Base-by-base conservation (phyloP, 35 echinoderm and acorn worm genomes). In the Acanthaster planci region DNA sequence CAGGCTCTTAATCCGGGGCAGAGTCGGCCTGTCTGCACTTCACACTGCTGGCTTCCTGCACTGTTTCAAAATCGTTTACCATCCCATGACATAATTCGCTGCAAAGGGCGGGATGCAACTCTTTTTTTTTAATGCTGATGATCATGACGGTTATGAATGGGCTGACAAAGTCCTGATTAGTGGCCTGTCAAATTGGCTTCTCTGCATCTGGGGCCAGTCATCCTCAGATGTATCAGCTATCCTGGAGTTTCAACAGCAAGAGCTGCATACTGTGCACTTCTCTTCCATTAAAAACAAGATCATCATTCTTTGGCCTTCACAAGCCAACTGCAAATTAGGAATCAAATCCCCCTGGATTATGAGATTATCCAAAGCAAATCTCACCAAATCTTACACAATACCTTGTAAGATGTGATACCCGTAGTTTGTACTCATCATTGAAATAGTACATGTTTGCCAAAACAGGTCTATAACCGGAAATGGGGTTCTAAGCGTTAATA, bases 401-500 rank as follows among this genome's bases (percentile, higher is more conserved):
- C 34, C 42, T 8, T 26, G 10, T 26, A 72, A 26, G 57, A 72
- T 47, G 42, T 47, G 4, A 47, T 47, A n/a, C n/a, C n/a, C n/a
- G 42, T 47, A 47, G 42, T 47, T 12, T 47, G 42, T 47, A 12
- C 12, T 12, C 4, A 12, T 47, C 42, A n/a, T n/a, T n/a, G n/a
- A n/a, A n/a, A n/a, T n/a, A n/a, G n/a, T n/a, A n/a, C n/a, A n/a
- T 59, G 64, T 72, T 72, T 72, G 34, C 23, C 64, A 72, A 72
- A 72, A 72, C 64, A 72, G 64, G 64, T 72, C 64, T 34, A 72
- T 72, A 72, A 72, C 64, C 64, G 64, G 64, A 72, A 72, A 72
- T 72, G 15, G n/a, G n/a, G n/a, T n/a, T n/a, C n/a, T n/a, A n/a
- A 72, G 64, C 26, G 64, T 72, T 34, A 72, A 72, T 72, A 72